Evolutionary conservation across 2,888 invertebrate genomes (phyloP).

Genomic region (Abrostola triplasia): DNA sequence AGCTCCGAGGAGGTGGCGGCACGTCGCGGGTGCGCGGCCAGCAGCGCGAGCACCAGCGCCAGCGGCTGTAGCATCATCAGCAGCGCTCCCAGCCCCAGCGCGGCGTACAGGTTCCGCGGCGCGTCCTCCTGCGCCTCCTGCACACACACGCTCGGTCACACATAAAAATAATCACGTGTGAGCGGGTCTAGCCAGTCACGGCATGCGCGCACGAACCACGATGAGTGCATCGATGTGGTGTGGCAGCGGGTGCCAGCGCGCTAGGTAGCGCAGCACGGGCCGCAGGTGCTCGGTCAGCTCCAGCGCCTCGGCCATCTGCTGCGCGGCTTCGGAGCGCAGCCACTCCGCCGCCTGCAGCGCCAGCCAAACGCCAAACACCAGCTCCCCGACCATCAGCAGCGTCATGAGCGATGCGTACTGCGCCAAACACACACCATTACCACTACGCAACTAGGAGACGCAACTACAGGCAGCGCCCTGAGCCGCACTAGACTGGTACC

Average conservation of each 20-base stretch:
- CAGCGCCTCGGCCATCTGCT: slow-evolving; percentile 60
- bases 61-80: slow-evolving; percentile 64
- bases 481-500: slow-evolving; percentile 38
- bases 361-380: slow-evolving; percentile 59
- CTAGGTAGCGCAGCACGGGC: slow-evolving; percentile 62
- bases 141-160: background rate
- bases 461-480: background rate
- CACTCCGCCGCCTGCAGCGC: slow-evolving; percentile 58
- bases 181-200: background rate
- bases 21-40: slow-evolving; percentile 42
- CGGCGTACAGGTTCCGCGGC: slow-evolving; percentile 69
- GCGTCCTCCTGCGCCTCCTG: slow-evolving; percentile 72
- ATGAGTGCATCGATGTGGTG: slow-evolving; percentile 59
- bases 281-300: slow-evolving; percentile 62
- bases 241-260: slow-evolving; percentile 65
- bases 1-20: slow-evolving; percentile 26
- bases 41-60: slow-evolving; percentile 60
- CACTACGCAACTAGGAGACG: background rate
- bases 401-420: slow-evolving; percentile 63
- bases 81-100: slow-evolving; percentile 51
- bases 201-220: slow-evolving; percentile 48
- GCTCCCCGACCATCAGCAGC: slow-evolving; percentile 54
- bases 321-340: slow-evolving; percentile 55
- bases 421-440: slow-evolving; percentile 4
- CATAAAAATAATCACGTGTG: background rate